A percentile compares a stretch with the other conserved stretches of the same genome.
These are phyloP conservation scores for Formica exsecta DNA, from an alignment of 1,140 invertebrate genomes.

Conservation along the genomic window DNA sequence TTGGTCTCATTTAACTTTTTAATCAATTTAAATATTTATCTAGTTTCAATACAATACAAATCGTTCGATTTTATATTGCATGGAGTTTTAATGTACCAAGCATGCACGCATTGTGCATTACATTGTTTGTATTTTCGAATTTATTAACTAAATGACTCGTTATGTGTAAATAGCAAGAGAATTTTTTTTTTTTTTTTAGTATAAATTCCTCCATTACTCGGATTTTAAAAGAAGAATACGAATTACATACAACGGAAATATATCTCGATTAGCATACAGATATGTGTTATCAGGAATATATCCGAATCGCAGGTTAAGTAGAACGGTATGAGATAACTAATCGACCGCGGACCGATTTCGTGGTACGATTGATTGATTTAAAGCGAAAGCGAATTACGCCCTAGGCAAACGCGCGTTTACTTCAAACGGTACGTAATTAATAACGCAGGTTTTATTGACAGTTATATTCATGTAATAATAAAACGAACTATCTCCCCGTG, in stretches of 20 bases:
- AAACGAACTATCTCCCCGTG: not conserved
- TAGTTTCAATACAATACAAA: not conserved
- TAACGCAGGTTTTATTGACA: conserved; percentile 4
- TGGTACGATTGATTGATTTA: conserved; percentile 15
- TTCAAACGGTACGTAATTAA: conserved; percentile 25
- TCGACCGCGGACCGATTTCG: not conserved
- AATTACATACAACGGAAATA: not conserved
- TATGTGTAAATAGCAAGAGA: not conserved
- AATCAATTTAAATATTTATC: not conserved
- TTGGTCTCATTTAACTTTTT: not conserved
- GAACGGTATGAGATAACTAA: conserved; percentile 34
- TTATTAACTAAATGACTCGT: not conserved
- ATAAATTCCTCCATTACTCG: not conserved
- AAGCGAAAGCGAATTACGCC: conserved; percentile 33
- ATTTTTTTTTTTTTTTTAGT: too few relatives aligned
- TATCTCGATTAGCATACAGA: not conserved
- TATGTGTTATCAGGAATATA: not conserved
- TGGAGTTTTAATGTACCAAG: not conserved
- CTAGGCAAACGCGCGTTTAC: conserved; percentile 27
- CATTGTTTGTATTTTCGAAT: conserved; percentile 9
- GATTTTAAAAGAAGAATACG: not conserved
- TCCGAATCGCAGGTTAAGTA: not conserved
- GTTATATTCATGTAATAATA: conserved; percentile 9
- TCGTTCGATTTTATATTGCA: not conserved
- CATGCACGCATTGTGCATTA: not conserved